Evolutionary conservation across 2,113 vertebrate species (phyloP).

Genomic region (Porphyrio hochstetteri): DNA sequence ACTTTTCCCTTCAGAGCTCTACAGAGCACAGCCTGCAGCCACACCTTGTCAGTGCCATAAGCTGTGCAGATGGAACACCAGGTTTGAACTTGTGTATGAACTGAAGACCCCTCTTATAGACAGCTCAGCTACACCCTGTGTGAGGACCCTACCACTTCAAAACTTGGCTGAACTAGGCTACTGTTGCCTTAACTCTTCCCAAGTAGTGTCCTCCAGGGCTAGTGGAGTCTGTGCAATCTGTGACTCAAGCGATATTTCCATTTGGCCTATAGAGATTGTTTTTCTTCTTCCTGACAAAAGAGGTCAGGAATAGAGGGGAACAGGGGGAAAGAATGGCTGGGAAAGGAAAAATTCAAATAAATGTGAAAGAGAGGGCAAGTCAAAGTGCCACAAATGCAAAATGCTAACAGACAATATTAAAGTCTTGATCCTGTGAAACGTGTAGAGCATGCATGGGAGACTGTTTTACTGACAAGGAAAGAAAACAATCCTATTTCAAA

Average conservation of each 20-base stretch:
- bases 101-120: background rate
- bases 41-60: fast-evolving
- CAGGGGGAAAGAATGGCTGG: background rate
- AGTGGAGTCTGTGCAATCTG: background rate
- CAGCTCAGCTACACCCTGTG: background rate
- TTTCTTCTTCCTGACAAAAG: background rate
- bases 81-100: background rate
- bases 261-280: background rate
- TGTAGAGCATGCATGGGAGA: background rate
- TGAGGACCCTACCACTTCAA: background rate
- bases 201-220: background rate
- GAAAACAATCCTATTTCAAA: background rate
- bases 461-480: background rate
- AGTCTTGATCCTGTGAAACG: background rate
- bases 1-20: background rate
- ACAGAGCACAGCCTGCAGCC: background rate
- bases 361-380: background rate
- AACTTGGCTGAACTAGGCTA: background rate
- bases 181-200: background rate
- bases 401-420: background rate
- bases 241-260: background rate
- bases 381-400: background rate
- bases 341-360: background rate
- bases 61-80: background rate
- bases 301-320: background rate